Base-by-base conservation (phyloP, 2,797 vertebrate genomes). In the Prionace glauca region DNA sequence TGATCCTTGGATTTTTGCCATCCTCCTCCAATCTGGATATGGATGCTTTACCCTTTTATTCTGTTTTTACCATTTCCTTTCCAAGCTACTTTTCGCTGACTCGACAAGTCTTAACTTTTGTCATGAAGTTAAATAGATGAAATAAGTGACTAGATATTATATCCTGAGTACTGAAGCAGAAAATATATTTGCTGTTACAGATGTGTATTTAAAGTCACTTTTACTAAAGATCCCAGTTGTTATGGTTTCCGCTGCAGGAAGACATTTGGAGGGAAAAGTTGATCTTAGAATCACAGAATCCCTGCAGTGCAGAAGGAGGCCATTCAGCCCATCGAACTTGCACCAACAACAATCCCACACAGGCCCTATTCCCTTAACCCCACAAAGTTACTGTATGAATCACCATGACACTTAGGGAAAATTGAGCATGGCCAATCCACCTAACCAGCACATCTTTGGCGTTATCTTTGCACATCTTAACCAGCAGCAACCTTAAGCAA, bases 401-500 rank as follows among this genome's bases (percentile, higher is more conserved):
- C 50, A 56, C 50, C 50, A 4, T 56, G 50, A 56, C 50, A 56
- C 50, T 7, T 7, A 56, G 50, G 50, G 50, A 56, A 56, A 56
- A 56, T 56, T 56, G 3, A 56, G 50, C 50, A 56, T 56, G 5
- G 50, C 50, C 50, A 56, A 56, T 56, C 50, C 50, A 56, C 50
- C 50, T 7, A 56, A 56, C 50, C 5, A 3, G 50, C 50, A 56
- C 50, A 56, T 56, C 50, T 56, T 56, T 56, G 50, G 50, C 3
- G 50, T 56, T 56, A 56, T 56, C 50, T 56, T 56, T 56, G 50
- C 50, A 56, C 50, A 56, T 56, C 50, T 56, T 95, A 86, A 95
- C 1, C 11, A 81, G 18, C n/a, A 95, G 67, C 26, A 67, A n/a
- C 29, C 67, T 41, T 56, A 86, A 87, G 72, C 10, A 90, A 97